Conservation (phyloP, 2,888 invertebrate species). For the Antitype chi region DNA sequence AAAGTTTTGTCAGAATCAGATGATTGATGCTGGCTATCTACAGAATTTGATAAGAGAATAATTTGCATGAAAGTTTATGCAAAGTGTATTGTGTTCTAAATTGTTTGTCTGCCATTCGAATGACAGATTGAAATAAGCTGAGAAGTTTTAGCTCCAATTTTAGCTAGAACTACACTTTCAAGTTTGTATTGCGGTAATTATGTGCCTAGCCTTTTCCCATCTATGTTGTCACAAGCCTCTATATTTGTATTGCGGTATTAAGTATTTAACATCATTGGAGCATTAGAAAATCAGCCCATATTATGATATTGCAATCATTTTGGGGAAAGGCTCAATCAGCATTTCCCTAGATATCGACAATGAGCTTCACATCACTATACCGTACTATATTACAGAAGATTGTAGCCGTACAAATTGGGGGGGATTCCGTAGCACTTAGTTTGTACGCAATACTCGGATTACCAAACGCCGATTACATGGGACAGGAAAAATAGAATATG, state of each 20-base stretch:
- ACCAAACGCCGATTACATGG: conserved; percentile 37
- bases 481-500: conserved; percentile 35
- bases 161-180: not conserved
- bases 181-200: not conserved
- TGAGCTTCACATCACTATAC: conserved; percentile 28
- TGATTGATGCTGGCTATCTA: conserved; percentile 14
- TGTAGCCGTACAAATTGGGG: conserved; percentile 23
- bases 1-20: conserved; percentile 4
- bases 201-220: too few species aligned
- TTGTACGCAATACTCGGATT: conserved; percentile 51
- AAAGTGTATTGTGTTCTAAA: not conserved
- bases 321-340: not conserved
- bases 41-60: not conserved
- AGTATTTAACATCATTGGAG: not conserved
- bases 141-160: not conserved
- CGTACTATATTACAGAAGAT: not conserved
- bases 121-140: not conserved
- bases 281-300: not conserved
- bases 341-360: conserved; percentile 30
- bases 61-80: not conserved
- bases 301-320: not conserved
- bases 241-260: not conserved
- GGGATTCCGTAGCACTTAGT: conserved; percentile 24
- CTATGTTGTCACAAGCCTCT: too few species aligned
- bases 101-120: not conserved